Percentiles rank a stretch among this genome's conserved stretches.
These are phyloP conservation scores for Fragum whitleyi DNA, from an alignment of 2,888 invertebrate genomes.

Conservation along the genomic window DNA sequence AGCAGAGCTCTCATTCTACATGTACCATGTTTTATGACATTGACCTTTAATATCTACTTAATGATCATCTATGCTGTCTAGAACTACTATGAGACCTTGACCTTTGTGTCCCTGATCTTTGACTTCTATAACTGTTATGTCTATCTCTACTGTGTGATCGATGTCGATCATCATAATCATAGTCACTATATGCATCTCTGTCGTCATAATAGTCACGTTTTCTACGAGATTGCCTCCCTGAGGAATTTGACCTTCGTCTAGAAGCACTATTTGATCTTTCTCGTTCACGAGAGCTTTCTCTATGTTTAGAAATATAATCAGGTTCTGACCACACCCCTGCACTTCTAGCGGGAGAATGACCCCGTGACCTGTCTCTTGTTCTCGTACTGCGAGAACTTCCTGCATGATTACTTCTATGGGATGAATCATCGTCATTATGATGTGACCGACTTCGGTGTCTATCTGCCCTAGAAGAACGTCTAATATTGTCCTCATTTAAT, in stretches of 20 bases:
- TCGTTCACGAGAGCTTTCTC: slow-evolving; percentile 32
- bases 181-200: slow-evolving; percentile 57
- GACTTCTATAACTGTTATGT: slow-evolving; percentile 39
- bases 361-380: slow-evolving; percentile 38
- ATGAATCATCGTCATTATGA: slow-evolving; percentile 31
- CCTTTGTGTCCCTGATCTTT: slow-evolving; percentile 57
- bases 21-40: too few relatives aligned
- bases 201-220: slow-evolving; percentile 54
- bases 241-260: slow-evolving; percentile 48
- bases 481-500: slow-evolving; percentile 54
- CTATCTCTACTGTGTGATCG: slow-evolving; percentile 40
- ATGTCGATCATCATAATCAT: slow-evolving; percentile 36
- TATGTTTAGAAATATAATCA: slow-evolving; percentile 32
- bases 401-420: slow-evolving; percentile 29
- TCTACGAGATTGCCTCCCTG: slow-evolving; percentile 44
- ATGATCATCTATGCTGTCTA: slow-evolving; percentile 23
- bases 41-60: too few relatives aligned
- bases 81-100: slow-evolving; percentile 53
- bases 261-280: slow-evolving; percentile 32
- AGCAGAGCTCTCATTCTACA: too few relatives aligned
- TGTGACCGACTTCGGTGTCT: slow-evolving; percentile 54
- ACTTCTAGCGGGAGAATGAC: slow-evolving; percentile 43
- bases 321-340: slow-evolving; percentile 6
- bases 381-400: slow-evolving; percentile 48
- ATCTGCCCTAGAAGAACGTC: slow-evolving; percentile 46